Evolutionary conservation across 2,113 vertebrate genomes (phyloP), one percentile per base, ranked within the genome.

Genomic region (Turnix velox): DNA sequence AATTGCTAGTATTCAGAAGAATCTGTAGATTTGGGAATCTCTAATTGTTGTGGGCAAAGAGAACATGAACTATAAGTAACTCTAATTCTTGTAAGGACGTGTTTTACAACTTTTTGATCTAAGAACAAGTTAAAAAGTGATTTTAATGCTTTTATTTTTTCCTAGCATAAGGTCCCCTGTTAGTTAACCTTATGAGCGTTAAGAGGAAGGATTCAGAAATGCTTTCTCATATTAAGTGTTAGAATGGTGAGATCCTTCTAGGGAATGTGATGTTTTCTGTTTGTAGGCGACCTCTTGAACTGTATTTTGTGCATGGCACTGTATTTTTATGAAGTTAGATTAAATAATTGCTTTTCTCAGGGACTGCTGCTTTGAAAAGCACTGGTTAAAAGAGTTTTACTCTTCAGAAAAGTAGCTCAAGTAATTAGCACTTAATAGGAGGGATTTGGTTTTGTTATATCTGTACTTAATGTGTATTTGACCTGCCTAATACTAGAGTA

Each of bases 401-500:
- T 84, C 9, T 67, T 67, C 31, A 20, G 31, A 67, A 74, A 91
- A 92, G 30, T 22, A 86, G 24, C 16, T 59, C 8, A 66, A 27
- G 39, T 62, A 24, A 61, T 46, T 25, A 58, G 46, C 67, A 18
- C 9, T 8, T 46, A 33, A 27, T 28, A n/a, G 8, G 33, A 76
- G 57, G 37, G 25, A n/a, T 91, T 81, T 73, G 40, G 10, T 73
- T 95, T 84, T 93, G 10, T 73, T 95, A 83, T 93, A 46, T 48
- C 27, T 79, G 45, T 52, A 45, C 80, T 75, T 91, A 83, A 83
- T 0, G 1, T 81, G 11, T 91, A 40, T 87, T 92, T 77, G 55
- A 33, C 78, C 92, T 91, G 58, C 69, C 40, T 68, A 43, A 30
- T 94, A 61, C 76, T 91, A 99, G 99, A 98, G 97, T 48, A 98